phyloP scores from a whole-genome alignment of 1,140 invertebrate genomes.

The Papilio aristodemus region DNA sequence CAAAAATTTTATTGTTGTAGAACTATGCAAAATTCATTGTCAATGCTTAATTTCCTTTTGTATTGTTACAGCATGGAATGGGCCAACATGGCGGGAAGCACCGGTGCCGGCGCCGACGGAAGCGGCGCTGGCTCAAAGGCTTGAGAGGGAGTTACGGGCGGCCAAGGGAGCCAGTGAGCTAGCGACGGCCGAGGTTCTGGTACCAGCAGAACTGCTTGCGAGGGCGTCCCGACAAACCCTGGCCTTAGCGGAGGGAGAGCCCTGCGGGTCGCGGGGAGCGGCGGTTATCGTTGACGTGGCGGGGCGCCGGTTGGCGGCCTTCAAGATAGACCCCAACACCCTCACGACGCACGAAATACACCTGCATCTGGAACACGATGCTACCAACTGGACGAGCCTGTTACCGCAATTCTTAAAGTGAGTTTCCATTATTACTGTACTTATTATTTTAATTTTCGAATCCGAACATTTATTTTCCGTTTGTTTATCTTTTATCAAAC shows the following conservation, averaged over 20 bases:
- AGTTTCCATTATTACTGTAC: constrained; percentile 67
- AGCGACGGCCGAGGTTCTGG: constrained; percentile 88
- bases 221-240: constrained; percentile 88
- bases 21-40: constrained; percentile 6
- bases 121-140: constrained; percentile 82
- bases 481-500: constrained; percentile 14
- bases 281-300: constrained; percentile 89
- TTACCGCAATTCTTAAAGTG: constrained; percentile 92
- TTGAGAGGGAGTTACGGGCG: constrained; percentile 88
- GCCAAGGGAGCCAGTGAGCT: constrained; percentile 88
- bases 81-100: constrained; percentile 71
- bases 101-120: constrained; percentile 71
- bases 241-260: constrained; percentile 90
- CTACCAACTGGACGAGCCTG: constrained; percentile 89
- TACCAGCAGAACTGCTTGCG: constrained; percentile 88
- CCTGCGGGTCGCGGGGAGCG: constrained; percentile 90
- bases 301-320: constrained; percentile 83
- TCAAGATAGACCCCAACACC: constrained; percentile 90
- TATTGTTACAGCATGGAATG: constrained; percentile 73
- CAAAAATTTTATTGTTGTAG: background rate
- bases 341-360: constrained; percentile 93
- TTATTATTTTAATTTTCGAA: background rate
- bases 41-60: constrained; percentile 42
- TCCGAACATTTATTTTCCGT: too few species aligned
- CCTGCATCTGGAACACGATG: constrained; percentile 90